These are phyloP conservation scores for Nymphalis io DNA, from an alignment of 1,140 invertebrate genomes.

Conservation along the genomic window DNA sequence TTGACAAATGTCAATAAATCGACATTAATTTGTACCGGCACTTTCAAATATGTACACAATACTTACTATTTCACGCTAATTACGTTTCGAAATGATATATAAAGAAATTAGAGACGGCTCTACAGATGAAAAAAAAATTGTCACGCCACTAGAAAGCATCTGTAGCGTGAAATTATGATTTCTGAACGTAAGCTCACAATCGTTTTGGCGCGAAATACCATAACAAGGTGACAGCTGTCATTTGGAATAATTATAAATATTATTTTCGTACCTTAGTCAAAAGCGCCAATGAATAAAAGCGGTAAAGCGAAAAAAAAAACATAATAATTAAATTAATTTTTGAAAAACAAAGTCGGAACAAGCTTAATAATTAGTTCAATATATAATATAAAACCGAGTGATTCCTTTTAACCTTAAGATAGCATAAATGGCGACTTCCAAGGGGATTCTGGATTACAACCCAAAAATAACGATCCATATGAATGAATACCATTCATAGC, in stretches of 20 bases:
- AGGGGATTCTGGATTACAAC: no score
- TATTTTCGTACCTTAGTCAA: neutral
- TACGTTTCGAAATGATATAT: slow-evolving; percentile 34
- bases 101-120: slow-evolving; percentile 47
- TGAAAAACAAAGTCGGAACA: no score
- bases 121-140: slow-evolving; percentile 44
- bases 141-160: slow-evolving; percentile 59
- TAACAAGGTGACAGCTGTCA: slow-evolving; percentile 54
- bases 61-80: slow-evolving; percentile 38
- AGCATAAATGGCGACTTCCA: no score
- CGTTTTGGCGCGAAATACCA: slow-evolving; percentile 46
- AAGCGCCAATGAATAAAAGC: no score
- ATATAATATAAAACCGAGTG: no score
- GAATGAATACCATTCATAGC: no score
- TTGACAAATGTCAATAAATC: slow-evolving; percentile 25
- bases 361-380: no score
- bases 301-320: no score
- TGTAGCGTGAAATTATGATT: slow-evolving; percentile 62
- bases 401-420: no score
- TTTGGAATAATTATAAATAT: slow-evolving; percentile 7
- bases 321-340: no score
- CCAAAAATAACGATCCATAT: no score
- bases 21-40: slow-evolving; percentile 11
- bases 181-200: slow-evolving; percentile 27
- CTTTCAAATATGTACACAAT: slow-evolving; percentile 14